These are phyloP conservation scores for Centrocercus urophasianus DNA, from an alignment of 2,113 vertebrate genomes.

Conservation along the genomic window DNA sequence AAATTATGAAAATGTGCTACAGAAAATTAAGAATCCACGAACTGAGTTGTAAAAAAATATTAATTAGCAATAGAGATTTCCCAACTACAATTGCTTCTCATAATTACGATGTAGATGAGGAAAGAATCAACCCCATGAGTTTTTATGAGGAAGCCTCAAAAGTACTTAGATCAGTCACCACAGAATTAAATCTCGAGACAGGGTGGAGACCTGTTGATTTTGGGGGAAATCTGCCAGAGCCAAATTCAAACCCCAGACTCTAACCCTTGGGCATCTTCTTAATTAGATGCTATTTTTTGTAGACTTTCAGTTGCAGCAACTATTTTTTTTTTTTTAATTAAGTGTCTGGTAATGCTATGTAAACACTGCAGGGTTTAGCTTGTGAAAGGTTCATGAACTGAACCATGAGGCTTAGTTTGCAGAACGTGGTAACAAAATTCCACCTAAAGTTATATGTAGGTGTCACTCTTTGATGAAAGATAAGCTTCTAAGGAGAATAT, in stretches of 20 bases:
- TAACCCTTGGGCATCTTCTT: constrained; percentile 64
- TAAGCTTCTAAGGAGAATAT: constrained; percentile 4
- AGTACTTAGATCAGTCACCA: constrained; percentile 39
- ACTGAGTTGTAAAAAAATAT: neutral
- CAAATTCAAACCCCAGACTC: constrained; percentile 55
- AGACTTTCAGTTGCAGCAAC: constrained; percentile 45
- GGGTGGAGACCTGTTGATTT: constrained; percentile 44
- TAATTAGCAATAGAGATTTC: neutral
- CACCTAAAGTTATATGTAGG: constrained; percentile 8
- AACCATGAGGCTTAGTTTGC: neutral
- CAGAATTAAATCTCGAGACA: constrained; percentile 56
- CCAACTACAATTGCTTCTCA: neutral
- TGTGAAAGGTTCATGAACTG: constrained; percentile 58
- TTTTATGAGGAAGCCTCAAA: neutral
- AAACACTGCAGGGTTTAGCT: constrained; percentile 52
- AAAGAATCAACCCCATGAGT: neutral
- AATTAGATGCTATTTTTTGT: constrained; percentile 45
- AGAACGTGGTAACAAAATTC: constrained; percentile 33
- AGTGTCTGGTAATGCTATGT: constrained; percentile 32
- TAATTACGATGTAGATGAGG: neutral
- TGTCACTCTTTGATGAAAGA: constrained; percentile 47
- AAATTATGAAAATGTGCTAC: neutral
- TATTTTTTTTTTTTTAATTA: constrained; percentile 33
- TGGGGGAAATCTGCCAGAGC: constrained; percentile 1
- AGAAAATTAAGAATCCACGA: neutral